Evolutionary conservation across 2,797 vertebrate species (phyloP), one percentile per base, ranked within the genome.

Genomic region (Lagodon rhomboides): DNA sequence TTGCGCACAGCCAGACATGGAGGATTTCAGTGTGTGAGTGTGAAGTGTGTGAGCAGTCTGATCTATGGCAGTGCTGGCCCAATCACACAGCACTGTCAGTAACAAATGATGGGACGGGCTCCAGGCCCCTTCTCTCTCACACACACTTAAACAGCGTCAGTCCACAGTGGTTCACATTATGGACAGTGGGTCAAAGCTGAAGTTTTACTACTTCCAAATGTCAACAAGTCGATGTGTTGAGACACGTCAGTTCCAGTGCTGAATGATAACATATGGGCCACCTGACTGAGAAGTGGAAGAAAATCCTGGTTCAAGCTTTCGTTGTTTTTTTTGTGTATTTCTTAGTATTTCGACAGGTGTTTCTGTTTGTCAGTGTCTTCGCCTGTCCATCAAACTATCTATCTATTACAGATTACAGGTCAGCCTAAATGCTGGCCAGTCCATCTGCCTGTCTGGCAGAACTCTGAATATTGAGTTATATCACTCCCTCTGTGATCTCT

Each of bases 161-260:
- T 83, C 74, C 56, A 60, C 84, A 66, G 79, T 73, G 79, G 75
- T 84, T 88, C 75, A 63, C 69, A 44, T 69, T 68, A 72, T 84
- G 78, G 72, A 88, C 83, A 86, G 76, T 81, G 71, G 85, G 85
- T 67, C 79, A 89, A 77, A 83, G 80, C 77, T 65, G 55, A 86
- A 82, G 51, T 71, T 91, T 86, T 80, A 83, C 70, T 72, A 64
- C 91, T 87, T 91, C 79, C 75, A 92, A 88, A 89, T 78, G 68
- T 87, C 85, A 91, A 81, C 84, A 87, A 75, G 55, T 87, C 38
- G 69, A 84, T 85, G 84, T 82, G 85, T 82, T 86, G 77, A 80
- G 68, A 88, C 27, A 72, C 73, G 71, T 89, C 71, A 74, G 61
- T 81, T 75, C 49, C n/a, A 75, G 44, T 3, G 0, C 49, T 80